Evolutionary conservation across 37 sponge, comb jelly and placozoan species (phyloP), one percentile per base, ranked within the genome.

Genomic region (Hexactinellida sp.): DNA sequence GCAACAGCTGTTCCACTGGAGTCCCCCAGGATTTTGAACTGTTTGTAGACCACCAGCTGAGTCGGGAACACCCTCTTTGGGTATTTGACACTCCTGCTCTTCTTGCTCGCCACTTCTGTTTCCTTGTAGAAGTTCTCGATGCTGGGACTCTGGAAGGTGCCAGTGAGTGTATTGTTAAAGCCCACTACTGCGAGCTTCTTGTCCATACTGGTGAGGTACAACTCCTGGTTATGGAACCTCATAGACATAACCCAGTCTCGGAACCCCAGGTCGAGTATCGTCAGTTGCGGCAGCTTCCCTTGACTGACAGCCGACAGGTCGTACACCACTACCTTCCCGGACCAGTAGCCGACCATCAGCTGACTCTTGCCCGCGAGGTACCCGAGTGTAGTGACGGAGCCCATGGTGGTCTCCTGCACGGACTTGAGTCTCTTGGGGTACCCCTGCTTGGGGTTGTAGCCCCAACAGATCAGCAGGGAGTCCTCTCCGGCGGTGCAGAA

Each of bases 401-500:
- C 76, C 28, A 25, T 25, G 19, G 76, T 63, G 32, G 13, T 1
- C 34, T 63, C 76, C 30, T 63, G 76, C 76, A 63, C 76, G 32
- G 76, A 63, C 28, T 1, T 3, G 5, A 23, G 76, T n/a, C 25
- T 63, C 76, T 28, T 63, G 30, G 76, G 76, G 76, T 25, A 63
- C 30, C 76, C 76, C 76, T 63, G 76, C 25, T 10, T 25, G 76
- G 76, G 76, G 13, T n/a, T 63, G 76, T 63, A 63, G 32, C 76
- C 76, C 76, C 76, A 63, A 23, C 76, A 63, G 34, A 63, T 63
- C 76, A 63, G 28, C 76, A 21, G 3, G 76, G 76, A 63, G 76
- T 63, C 76, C 76, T 63, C 76, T n/a, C 76, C 76, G 21, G 28
- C 76, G 25, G 76, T 63, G 76, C 76, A 63, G 76, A 63, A 63